Evolutionary conservation across 1,140 invertebrate genomes (phyloP), one percentile per base, ranked within the genome.

Genomic region (Dendroctonus ponderosae): DNA sequence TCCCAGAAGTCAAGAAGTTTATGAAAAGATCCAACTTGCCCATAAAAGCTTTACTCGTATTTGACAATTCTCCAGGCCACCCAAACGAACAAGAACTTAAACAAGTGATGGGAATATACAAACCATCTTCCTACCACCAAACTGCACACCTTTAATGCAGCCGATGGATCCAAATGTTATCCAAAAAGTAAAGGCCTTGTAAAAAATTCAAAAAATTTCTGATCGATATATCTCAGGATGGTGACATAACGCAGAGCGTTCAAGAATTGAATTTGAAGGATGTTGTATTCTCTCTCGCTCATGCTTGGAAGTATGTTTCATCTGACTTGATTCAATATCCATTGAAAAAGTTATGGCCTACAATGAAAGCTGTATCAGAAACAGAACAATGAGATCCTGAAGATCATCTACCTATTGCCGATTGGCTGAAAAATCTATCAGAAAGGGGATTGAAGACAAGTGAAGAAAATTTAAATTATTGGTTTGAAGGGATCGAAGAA

Each of bases 141-240:
- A 48, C 81, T 82, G 69, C 77, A 78, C 3, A 82, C 80, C 4
- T 71, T 73, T 7, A 62, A 79, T 48, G 69, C 72, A 5, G 71
- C 26, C 26, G 26, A n/a, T n/a, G n/a, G n/a, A 26, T 26, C 26
- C 1, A 26, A 26, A 26, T 3, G 26, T 77, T 7, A 72, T 80
- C 50, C 62, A 72, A 14, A 60, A 26, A 14, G 60, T 75, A 38
- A 77, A 78, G 54, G 39, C 58, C 43, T n/a, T 64, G 26, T 75
- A 72, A 9, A 67, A 70, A 65, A 63, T n/a, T n/a, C n/a, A n/a
- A n/a, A n/a, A n/a, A n/a, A n/a, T n/a, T n/a, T n/a, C n/a, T n/a
- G n/a, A n/a, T n/a, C n/a, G n/a, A n/a, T n/a, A n/a, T n/a, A n/a
- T n/a, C n/a, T n/a, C n/a, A n/a, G n/a, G n/a, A n/a, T n/a, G n/a